Evolutionary conservation across 2,888 invertebrate genomes (phyloP).

Genomic region (Norana najaformis): DNA sequence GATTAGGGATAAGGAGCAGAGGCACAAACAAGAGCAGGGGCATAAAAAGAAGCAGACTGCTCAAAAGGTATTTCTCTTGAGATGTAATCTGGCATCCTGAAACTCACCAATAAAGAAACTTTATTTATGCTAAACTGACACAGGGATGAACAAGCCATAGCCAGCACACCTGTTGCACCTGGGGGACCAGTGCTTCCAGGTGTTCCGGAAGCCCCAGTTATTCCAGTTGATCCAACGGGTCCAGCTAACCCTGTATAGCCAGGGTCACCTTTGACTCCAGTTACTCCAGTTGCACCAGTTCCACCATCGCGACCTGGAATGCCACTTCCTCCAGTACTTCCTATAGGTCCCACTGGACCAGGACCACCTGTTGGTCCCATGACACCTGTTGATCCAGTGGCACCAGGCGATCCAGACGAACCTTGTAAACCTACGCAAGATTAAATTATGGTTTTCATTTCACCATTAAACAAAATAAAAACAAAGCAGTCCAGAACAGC

Average conservation of each 20-base stretch:
- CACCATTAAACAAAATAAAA: background rate
- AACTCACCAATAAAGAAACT: background rate
- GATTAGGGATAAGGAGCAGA: too few species aligned
- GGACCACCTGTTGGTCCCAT: background rate
- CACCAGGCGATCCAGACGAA: background rate
- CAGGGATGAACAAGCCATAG: background rate
- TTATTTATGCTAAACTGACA: background rate
- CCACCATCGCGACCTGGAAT: background rate
- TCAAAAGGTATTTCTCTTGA: too few species aligned
- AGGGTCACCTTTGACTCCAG: conserved; percentile 28
- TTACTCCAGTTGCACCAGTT: background rate
- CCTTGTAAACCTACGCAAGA: conserved; percentile 14
- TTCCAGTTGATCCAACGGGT: background rate
- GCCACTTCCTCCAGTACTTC: background rate
- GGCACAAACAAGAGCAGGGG: too few species aligned
- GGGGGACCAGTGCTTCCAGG: conserved; percentile 18
- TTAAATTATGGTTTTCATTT: background rate
- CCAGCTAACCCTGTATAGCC: conserved; percentile 30
- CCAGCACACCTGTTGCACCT: background rate
- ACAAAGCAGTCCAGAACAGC: background rate
- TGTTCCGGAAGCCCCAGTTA: background rate
- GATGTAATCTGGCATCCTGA: background rate
- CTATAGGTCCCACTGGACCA: background rate
- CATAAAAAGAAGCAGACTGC: too few species aligned
- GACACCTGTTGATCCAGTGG: background rate